Base-by-base conservation (phyloP, 1,140 invertebrate species). In the Ostrea edulis region DNA sequence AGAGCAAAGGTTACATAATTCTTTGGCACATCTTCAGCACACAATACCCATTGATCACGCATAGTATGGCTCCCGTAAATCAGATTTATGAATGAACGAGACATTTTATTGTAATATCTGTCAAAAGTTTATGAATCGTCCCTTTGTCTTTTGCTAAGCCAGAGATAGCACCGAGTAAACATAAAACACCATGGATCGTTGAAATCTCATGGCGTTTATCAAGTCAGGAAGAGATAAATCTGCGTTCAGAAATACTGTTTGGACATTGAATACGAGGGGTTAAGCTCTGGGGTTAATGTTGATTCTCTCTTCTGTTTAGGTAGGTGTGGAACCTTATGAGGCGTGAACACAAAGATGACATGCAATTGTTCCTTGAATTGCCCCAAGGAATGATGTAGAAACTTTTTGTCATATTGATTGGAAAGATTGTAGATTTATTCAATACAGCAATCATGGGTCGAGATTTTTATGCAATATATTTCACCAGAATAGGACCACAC, bases 101-200 rank as follows among this genome's bases (percentile, higher is more conserved):
- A 77, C 68, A 25, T 25, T 77, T 77, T 29, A 77, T 77, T 77
- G 68, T 77, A 77, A 77, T 77, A 77, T 35, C 25, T 77, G 68
- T 77, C 68, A 77, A 77, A 77, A 77, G 68, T 77, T 77, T 77
- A 77, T 77, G 68, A 77, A 77, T 77, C 29, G 68, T 29, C 68
- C 68, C 68, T 77, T 77, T 77, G 68, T 77, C 29, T 25, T 11
- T 29, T 25, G 14, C 35, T 11, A 29, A 35, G 22, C 14, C 22
- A 25, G 68, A 77, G 68, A 77, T 25, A 77, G 68, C 7, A 14
- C 68, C 12, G 25, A 25, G 68, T 77, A 77, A 77, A 14, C 68
- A 77, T 77, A 44, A 25, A 25, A 77, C 68, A 35, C 25, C 68
- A 77, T 35, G 68, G 68, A 77, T 77, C 68, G 68, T 25, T 29